Evolutionary conservation across 2,113 vertebrate species (phyloP), one percentile per base, ranked within the genome.

Genomic region (Calypte anna): DNA sequence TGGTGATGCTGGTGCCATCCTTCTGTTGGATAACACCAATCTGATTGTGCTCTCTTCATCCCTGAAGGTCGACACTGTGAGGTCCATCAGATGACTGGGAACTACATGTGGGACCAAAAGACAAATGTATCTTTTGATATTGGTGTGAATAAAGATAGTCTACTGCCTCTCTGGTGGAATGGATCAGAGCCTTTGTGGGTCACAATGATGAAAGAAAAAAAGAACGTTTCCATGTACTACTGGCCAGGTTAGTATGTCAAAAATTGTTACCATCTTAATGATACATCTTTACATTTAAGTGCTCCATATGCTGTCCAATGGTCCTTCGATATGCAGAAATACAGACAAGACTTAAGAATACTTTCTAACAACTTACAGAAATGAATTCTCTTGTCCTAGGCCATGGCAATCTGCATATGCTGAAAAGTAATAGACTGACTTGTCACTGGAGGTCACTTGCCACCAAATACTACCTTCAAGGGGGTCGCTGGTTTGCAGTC

Each of bases 171-270:
- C 46, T 99, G 99, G 99, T 99, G 99, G 99, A 92, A 99, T 2
- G 99, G 99, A 48, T 99, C 99, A 0, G 99, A 99, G 82, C 99
- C 99, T 4, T 80, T 99, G 59, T 99, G 99, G 99, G 97, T 99
- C 88, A 99, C 99, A 14, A 96, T 99, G 98, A 98, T 97, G 94
- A 99, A 99, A 91, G 97, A 97, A 75, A 98, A 98, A 27, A 98
- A 97, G 94, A 98, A 98, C 0, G 98, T 99, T 78, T 98, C 90
- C 93, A 99, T 99, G 99, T 99, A 99, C 95, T 99, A 98, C 95
- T 99, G 99, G 99, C 99, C 99, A 72, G 99, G 99, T 99, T 79
- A 98, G 98, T 97, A 84, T 64, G 24, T 55, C 12, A 85, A 72
- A 66, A 90, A 50, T 53, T 57, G 23, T 30, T 80, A 20, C 50